These are phyloP conservation scores for Rambutsinella grinnellia DNA, from an alignment of 2,888 invertebrate species.

Conservation along the genomic window DNA sequence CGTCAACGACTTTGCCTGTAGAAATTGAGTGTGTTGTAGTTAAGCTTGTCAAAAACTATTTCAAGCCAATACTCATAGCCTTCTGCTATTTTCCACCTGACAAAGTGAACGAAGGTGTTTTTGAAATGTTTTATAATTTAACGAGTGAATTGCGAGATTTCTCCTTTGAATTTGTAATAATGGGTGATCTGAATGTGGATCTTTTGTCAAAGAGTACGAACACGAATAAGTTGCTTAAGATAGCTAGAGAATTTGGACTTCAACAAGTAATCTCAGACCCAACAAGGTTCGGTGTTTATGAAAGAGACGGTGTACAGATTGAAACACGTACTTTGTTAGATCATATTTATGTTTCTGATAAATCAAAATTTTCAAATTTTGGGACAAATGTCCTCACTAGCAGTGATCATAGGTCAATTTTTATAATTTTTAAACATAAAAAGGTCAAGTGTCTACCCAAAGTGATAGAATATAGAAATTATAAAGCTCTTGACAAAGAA, in stretches of 20 bases:
- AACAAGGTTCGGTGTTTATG: constrained; percentile 6
- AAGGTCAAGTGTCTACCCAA: neutral
- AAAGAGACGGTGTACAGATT: neutral
- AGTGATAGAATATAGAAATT: neutral
- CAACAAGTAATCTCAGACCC: constrained; percentile 5
- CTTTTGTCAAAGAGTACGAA: neutral
- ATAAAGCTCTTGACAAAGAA: neutral
- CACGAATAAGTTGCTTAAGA: too few species aligned
- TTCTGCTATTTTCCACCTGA: constrained; percentile 14
- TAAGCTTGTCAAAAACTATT: too few species aligned
- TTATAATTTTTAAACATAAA: neutral
- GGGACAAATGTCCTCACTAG: neutral
- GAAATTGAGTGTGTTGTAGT: too few species aligned
- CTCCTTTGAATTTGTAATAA: constrained; percentile 6
- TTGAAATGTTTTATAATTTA: neutral
- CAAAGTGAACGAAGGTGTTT: neutral
- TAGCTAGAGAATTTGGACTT: constrained; percentile 1
- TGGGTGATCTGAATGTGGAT: constrained; percentile 30
- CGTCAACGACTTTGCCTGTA: constrained; percentile 98
- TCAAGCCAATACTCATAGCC: too few species aligned
- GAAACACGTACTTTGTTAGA: constrained; percentile 6
- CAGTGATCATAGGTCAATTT: constrained; percentile 16
- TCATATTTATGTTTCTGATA: constrained; percentile 19
- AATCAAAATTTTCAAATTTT: neutral
- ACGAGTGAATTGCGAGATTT: neutral